These are phyloP conservation scores for Clitarchus hookeri DNA, from an alignment of 2,888 invertebrate genomes.

Conservation along the genomic window DNA sequence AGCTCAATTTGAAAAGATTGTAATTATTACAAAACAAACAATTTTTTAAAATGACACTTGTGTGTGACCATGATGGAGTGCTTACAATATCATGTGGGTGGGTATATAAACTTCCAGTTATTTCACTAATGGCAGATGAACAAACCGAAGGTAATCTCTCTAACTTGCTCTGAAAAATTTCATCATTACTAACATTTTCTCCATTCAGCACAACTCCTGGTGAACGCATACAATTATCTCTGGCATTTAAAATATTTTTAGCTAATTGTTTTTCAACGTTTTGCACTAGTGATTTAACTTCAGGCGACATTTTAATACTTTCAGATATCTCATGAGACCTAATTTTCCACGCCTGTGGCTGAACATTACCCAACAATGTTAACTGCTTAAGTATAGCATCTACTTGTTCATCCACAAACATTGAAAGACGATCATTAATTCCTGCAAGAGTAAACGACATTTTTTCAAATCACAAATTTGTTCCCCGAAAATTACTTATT, in stretches of 20 bases:
- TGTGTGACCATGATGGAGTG: not conserved
- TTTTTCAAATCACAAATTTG: not conserved
- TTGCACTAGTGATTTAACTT: not conserved
- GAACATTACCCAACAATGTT: not conserved
- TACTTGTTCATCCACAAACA: not conserved
- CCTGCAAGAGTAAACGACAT: not conserved
- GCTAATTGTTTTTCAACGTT: not conserved
- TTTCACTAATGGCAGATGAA: not conserved
- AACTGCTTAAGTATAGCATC: not conserved
- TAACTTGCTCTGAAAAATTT: not conserved
- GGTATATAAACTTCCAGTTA: not conserved
- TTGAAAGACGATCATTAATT: not conserved
- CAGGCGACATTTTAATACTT: not conserved
- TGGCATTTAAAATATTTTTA: not conserved
- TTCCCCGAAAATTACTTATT: too few species aligned
- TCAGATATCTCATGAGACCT: not conserved
- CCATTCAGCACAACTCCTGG: not conserved
- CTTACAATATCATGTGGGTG: not conserved
- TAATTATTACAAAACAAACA: not conserved
- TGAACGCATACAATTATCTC: not conserved
- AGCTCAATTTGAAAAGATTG: slow-evolving; percentile 29
- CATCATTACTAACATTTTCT: not conserved
- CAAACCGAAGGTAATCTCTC: not conserved
- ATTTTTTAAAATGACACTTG: not conserved
- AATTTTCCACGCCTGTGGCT: not conserved